These are phyloP conservation scores for Sparidentex hasta DNA, from an alignment of 2,797 vertebrate species.

Conservation along the genomic window DNA sequence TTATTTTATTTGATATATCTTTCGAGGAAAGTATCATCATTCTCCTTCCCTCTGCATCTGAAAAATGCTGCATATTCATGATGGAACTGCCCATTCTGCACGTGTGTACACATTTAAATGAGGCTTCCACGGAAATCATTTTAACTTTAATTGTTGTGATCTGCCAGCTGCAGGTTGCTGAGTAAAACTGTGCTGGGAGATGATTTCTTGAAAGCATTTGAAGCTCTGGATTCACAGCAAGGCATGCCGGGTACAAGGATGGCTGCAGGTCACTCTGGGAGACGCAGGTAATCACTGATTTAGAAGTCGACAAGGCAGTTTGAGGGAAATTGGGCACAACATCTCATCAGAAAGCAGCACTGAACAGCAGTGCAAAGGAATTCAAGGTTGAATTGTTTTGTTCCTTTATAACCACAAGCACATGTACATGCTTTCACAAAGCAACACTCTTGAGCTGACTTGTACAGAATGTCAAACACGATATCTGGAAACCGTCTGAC, in stretches of 20 bases:
- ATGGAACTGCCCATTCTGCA: background rate
- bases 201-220: background rate
- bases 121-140: background rate
- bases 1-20: background rate
- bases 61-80: slow-evolving; percentile 4
- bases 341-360: slow-evolving; percentile 2
- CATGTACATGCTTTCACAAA: slow-evolving; percentile 7
- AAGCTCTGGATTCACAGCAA: background rate
- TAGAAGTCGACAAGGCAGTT: background rate
- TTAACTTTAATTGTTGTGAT: background rate
- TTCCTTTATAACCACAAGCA: background rate
- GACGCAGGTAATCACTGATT: slow-evolving; percentile 9
- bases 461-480: slow-evolving; percentile 32
- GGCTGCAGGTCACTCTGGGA: slow-evolving; percentile 22
- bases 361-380: background rate
- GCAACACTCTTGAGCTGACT: slow-evolving; percentile 13
- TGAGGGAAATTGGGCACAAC: background rate
- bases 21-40: background rate
- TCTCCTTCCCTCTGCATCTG: background rate
- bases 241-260: slow-evolving; percentile 7
- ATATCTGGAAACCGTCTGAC: slow-evolving; percentile 43
- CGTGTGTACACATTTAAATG: background rate
- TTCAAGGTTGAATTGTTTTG: background rate
- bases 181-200: slow-evolving; percentile 11
- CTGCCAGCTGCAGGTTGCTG: slow-evolving; percentile 8